Percentiles rank a stretch among this genome's conserved stretches.
phyloP scores from a whole-genome alignment of 2,113 vertebrate genomes.

The Ginglymostoma cirratum region DNA sequence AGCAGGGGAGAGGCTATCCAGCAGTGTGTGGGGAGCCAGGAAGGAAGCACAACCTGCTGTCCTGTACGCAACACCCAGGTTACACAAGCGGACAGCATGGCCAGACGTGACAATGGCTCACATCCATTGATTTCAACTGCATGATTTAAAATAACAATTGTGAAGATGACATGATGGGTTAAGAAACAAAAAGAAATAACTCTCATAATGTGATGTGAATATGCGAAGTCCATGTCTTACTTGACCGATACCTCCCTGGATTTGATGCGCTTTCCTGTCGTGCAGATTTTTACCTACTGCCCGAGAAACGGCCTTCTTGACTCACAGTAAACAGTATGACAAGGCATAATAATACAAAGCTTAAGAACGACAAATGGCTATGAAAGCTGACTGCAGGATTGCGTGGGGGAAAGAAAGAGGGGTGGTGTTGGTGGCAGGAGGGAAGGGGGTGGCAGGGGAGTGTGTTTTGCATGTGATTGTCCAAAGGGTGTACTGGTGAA shows the following conservation, averaged over 20 bases:
- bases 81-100: neutral
- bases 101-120: neutral
- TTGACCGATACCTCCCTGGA: neutral
- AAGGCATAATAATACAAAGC: no score
- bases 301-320: neutral
- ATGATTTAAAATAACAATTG: neutral
- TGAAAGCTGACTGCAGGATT: no score
- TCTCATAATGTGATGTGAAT: neutral
- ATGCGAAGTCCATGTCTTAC: neutral
- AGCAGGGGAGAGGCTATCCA: neutral
- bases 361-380: no score
- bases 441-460: no score
- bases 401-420: no score
- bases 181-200: neutral
- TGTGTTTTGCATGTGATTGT: no score
- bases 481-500: no score
- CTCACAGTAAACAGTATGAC: no score
- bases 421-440: no score
- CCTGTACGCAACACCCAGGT: neutral
- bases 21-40: neutral
- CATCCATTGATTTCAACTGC: neutral
- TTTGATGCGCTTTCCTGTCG: neutral
- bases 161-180: neutral
- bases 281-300: neutral
- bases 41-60: neutral